Base-by-base conservation (phyloP, 2,797 vertebrate species). In the Acrossocheilus wenchowensis region DNA sequence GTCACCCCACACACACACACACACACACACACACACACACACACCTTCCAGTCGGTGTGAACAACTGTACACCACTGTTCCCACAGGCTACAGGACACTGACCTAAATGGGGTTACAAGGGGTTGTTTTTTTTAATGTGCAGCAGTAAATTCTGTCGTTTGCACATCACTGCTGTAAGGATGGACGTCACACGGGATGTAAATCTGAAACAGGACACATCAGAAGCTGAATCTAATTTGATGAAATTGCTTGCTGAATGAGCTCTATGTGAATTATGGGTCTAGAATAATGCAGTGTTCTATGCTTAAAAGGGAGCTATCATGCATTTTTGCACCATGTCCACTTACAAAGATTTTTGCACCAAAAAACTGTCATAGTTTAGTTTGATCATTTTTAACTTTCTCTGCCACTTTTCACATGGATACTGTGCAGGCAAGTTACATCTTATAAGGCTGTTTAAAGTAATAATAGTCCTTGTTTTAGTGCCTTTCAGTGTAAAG, bases 61-160 rank as follows among this genome's bases (percentile, higher is more conserved):
- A 62, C 69, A 82, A 69, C 36, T 45, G 39, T 30, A 45, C 54
- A 52, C 11, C 6, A 0, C 62, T 36, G 43, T 69, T 69, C 45
- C 43, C 19, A 34, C 19, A 83, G 26, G 57, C 45, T 66, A 75
- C 72, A 74, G 57, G 30, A 43, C 82, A 45, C 66, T 60, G 39
- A 81, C 73, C 82, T 86, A 80, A 79, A 82, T 54, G 72, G 50
- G 36, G 81, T 83, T 43, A 78, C 77, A 39, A 54, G 71, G 62
- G 54, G 10, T 30, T 43, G 1, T 87, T 11, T 83, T 88, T 57
- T 30, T 30, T 26, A 26, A 87, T 88, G 89, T 81, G 68, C 26
- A 83, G 85, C 82, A 48, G 83, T 85, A 82, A 73, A 86, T 88
- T 89, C 77, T 54, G 48, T 84, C 77, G 83, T 85, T 84, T 83